Base-by-base conservation (phyloP, 2,888 invertebrate genomes). In the Coecobrya sp. region DNA sequence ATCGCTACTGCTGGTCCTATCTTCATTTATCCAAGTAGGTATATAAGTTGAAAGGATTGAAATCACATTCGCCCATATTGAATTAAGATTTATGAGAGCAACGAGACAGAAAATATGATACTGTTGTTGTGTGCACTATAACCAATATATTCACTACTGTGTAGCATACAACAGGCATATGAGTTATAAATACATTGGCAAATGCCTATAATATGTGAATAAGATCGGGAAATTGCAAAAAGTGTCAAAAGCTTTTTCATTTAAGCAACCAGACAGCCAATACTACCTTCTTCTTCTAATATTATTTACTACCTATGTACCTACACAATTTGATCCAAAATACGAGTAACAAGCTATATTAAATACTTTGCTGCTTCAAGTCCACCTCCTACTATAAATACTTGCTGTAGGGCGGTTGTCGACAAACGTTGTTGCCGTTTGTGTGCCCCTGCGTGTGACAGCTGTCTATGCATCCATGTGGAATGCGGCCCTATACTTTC, bases 401-500 rank as follows among this genome's bases (percentile, higher is more conserved):
- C 22, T 62, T 22, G 22, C 22, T 62, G 76, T 16, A 25, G 8
- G 22, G 49, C n/a, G n/a, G n/a, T n/a, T n/a, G n/a, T n/a, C n/a
- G n/a, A n/a, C n/a, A n/a, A n/a, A n/a, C n/a, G n/a, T n/a, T n/a
- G n/a, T 22, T 49, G 49, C 49, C 25, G 16, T 52, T 25, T 79
- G 49, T 68, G 62, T 68, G 59, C 45, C 65, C 49, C 89, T 89
- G 68, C 89, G 52, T 82, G 82, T 89, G 89, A 89, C 89, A 89
- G 89, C 84, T 89, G 89, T 89, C 89, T 84, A n/a, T 85, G 73
- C 73, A 89, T 19, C 85, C 89, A 89, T 89, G 84, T 84, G 89
- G 89, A 89, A 89, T 89, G 62, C 73, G 73, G 59, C 45, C 27
- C 52, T 52, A n/a, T n/a, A 13, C 27, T 5, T 1, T 11, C 49